A percentile compares a stretch with the other conserved stretches of the same genome.
These are phyloP conservation scores for Apamea crenata DNA, from an alignment of 2,888 invertebrate species.

Conservation along the genomic window DNA sequence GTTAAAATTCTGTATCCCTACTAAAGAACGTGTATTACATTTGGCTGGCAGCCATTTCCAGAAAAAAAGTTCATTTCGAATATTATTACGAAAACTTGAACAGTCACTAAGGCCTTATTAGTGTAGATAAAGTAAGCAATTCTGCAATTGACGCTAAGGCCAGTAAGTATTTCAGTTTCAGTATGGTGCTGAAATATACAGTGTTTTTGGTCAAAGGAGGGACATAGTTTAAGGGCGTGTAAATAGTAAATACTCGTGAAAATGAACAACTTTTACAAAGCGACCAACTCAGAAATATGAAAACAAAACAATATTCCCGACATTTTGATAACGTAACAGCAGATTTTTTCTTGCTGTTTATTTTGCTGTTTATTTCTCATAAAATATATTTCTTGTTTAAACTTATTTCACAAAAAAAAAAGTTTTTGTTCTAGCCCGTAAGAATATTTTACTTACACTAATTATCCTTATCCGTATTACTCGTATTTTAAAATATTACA, in stretches of 20 bases:
- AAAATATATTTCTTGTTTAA: neutral
- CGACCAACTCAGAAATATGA: too few species aligned
- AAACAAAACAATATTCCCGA: neutral
- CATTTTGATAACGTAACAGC: too few species aligned
- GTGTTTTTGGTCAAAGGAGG: neutral
- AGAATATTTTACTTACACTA: neutral
- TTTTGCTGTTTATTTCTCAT: neutral
- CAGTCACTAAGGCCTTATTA: neutral
- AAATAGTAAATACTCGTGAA: neutral
- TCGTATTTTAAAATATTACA: neutral
- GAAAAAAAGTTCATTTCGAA: neutral
- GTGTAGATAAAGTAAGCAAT: constrained; percentile 6
- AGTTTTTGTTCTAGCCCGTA: neutral
- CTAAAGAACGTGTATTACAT: constrained; percentile 18
- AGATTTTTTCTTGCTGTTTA: neutral
- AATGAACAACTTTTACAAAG: neutral
- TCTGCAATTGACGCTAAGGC: neutral
- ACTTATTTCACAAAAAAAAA: too few species aligned
- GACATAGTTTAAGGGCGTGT: neutral
- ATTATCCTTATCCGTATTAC: neutral
- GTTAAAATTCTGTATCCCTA: constrained; percentile 16
- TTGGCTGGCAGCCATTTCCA: constrained; percentile 35
- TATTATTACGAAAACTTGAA: constrained; percentile 11
- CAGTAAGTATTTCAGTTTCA: neutral
- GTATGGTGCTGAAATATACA: neutral